Evolutionary conservation across 2,113 vertebrate species (phyloP).

Genomic region (Spea bombifrons): DNA sequence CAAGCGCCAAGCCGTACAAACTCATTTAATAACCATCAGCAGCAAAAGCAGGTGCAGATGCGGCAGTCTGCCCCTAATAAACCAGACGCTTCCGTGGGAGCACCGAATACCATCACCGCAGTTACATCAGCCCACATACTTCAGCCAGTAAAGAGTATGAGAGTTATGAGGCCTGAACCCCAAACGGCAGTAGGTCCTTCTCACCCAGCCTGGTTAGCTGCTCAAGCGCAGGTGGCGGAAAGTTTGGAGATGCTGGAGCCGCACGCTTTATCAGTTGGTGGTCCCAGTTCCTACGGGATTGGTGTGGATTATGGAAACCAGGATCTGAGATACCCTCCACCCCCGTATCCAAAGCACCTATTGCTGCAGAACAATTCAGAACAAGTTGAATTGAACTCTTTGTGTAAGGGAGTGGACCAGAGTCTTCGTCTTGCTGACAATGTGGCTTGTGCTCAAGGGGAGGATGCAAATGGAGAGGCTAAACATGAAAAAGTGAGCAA

Average conservation of each 20-base stretch:
- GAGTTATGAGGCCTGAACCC: slow-evolving; percentile 91
- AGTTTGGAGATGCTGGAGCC: slow-evolving; percentile 70
- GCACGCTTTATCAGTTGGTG: slow-evolving; percentile 67
- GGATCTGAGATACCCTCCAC: slow-evolving; percentile 84
- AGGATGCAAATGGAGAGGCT: slow-evolving; percentile 57
- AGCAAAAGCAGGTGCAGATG: slow-evolving; percentile 68
- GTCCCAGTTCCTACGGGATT: slow-evolving; percentile 68
- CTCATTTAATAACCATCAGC: slow-evolving; percentile 89
- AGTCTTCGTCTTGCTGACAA: slow-evolving; percentile 57
- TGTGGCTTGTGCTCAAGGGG: slow-evolving; percentile 54
- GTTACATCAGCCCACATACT: slow-evolving; percentile 92
- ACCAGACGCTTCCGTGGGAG: slow-evolving; percentile 72
- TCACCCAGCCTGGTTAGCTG: slow-evolving; percentile 85
- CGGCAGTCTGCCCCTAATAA: slow-evolving; percentile 73
- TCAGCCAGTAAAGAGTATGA: slow-evolving; percentile 92
- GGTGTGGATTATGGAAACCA: slow-evolving; percentile 72
- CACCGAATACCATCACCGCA: slow-evolving; percentile 88
- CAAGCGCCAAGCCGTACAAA: slow-evolving; percentile 84
- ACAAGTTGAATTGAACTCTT: slow-evolving; percentile 64
- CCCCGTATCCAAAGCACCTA: slow-evolving; percentile 89
- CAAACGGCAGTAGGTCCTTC: slow-evolving; percentile 95
- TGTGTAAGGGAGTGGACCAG: slow-evolving; percentile 69
- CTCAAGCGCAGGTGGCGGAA: slow-evolving; percentile 65
- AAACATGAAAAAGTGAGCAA: slow-evolving; percentile 76
- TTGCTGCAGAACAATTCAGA: slow-evolving; percentile 71